Percentiles rank a stretch among this genome's conserved stretches.
These are phyloP conservation scores for Drosophila mayri DNA, from an alignment of 1,140 invertebrate species.

Conservation along the genomic window DNA sequence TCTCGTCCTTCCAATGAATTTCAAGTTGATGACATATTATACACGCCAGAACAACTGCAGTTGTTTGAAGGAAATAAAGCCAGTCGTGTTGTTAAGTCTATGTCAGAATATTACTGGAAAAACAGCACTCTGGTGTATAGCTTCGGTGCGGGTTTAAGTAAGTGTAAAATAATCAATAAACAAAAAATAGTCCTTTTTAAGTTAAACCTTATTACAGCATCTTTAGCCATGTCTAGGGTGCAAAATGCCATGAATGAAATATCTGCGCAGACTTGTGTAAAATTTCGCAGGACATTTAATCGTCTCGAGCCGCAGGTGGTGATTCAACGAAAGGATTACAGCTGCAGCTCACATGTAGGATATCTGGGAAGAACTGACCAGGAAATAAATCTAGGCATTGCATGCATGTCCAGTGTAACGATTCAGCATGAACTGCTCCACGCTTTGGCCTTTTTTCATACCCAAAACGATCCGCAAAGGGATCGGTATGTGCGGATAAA, in stretches of 20 bases:
- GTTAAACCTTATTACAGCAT: neutral
- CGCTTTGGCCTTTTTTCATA: conserved; percentile 88
- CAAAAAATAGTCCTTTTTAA: neutral
- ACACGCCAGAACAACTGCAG: conserved; percentile 16
- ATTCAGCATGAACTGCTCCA: conserved; percentile 90
- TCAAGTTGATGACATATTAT: conserved; percentile 27
- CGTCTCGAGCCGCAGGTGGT: conserved; percentile 43
- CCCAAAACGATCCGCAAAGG: conserved; percentile 89
- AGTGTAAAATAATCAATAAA: neutral
- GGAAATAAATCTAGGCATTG: conserved; percentile 29
- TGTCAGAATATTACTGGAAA: conserved; percentile 50
- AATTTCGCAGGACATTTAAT: conserved; percentile 31
- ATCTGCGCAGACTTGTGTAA: conserved; percentile 36
- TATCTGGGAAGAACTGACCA: conserved; percentile 85
- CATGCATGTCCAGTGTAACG: conserved; percentile 77
- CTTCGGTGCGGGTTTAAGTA: conserved; percentile 32
- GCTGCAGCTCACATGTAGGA: conserved; percentile 86
- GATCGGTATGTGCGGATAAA: conserved; percentile 88
- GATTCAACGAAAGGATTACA: conserved; percentile 72
- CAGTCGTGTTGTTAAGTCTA: conserved; percentile 7
- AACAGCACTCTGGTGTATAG: conserved; percentile 46
- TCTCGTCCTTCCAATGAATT: neutral
- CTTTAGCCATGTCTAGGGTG: neutral
- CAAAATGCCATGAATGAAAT: conserved; percentile 40
- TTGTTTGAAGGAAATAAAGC: conserved; percentile 7